Evolutionary conservation across 2,797 vertebrate species (phyloP).

Genomic region (Sus cebifrons): DNA sequence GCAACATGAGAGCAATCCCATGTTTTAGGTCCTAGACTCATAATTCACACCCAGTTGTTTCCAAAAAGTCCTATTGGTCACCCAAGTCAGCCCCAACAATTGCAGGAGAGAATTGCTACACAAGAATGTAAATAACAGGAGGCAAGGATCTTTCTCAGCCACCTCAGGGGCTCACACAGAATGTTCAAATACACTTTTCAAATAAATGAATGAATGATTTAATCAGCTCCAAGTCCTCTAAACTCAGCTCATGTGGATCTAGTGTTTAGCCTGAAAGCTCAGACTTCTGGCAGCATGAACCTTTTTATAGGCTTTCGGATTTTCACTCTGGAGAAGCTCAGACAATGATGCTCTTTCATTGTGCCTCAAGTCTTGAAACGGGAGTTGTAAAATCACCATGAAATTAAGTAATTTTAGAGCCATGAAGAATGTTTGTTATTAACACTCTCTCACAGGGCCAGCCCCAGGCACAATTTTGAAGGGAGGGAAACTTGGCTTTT

Average conservation of each 20-base stretch:
- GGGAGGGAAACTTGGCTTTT: not conserved
- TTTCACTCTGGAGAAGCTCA: slow-evolving; percentile 3
- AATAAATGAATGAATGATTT: slow-evolving; percentile 29
- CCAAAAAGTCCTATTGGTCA: not conserved
- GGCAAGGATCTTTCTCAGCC: too few relatives aligned
- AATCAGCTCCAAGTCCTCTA: not conserved
- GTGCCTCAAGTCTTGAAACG: not conserved
- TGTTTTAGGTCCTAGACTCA: not conserved
- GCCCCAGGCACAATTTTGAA: not conserved
- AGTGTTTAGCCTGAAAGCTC: not conserved
- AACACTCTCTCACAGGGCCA: slow-evolving; percentile 39
- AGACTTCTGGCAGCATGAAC: not conserved
- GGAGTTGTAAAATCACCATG: slow-evolving; percentile 47
- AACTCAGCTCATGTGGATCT: not conserved
- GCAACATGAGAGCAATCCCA: not conserved
- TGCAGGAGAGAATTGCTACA: not conserved
- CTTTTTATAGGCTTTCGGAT: not conserved
- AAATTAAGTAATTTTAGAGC: slow-evolving; percentile 70
- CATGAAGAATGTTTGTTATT: slow-evolving; percentile 41
- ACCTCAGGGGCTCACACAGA: not conserved
- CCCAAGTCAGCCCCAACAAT: not conserved
- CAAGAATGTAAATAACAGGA: not conserved
- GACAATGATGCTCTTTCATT: not conserved
- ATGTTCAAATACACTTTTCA: not conserved
- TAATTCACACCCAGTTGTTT: not conserved